Percentiles rank a stretch among this genome's conserved stretches.
Evolutionary conservation across 2,888 invertebrate species (phyloP).

Genomic region (Ecliptopera silaceata): DNA sequence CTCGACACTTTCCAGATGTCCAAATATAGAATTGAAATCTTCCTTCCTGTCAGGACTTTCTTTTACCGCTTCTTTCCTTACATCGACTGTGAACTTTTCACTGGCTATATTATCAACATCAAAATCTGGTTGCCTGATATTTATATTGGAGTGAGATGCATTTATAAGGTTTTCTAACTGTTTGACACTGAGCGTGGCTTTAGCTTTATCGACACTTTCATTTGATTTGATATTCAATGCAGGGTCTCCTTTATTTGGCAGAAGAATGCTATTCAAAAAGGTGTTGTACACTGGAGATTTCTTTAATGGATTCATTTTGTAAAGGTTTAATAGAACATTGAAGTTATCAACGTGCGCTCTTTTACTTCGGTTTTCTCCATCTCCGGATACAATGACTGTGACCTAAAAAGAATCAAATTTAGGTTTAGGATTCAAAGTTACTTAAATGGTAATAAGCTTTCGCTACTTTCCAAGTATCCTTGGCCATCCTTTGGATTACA

Average conservation of each 20-base stretch:
- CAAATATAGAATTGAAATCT: slow-evolving; percentile 30
- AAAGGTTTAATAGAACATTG: slow-evolving; percentile 57
- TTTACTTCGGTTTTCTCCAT: slow-evolving; percentile 15
- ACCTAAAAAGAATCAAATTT: slow-evolving; percentile 10
- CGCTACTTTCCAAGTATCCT: slow-evolving; percentile 26
- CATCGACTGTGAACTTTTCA: slow-evolving; percentile 43
- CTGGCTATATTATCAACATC: slow-evolving; percentile 36
- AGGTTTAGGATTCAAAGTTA: neutral
- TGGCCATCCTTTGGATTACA: slow-evolving; percentile 29
- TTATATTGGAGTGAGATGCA: slow-evolving; percentile 20
- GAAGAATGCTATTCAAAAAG: slow-evolving; percentile 55
- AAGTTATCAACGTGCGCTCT: slow-evolving; percentile 50
- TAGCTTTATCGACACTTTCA: slow-evolving; percentile 47
- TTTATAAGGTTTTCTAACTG: slow-evolving; percentile 51
- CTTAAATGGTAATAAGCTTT: slow-evolving; percentile 25
- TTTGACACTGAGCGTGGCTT: slow-evolving; percentile 37
- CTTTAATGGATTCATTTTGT: slow-evolving; percentile 65
- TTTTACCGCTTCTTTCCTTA: slow-evolving; percentile 21
- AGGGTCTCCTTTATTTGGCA: slow-evolving; percentile 41
- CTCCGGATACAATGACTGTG: neutral
- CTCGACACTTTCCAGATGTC: slow-evolving; percentile 39
- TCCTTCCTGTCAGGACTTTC: slow-evolving; percentile 15
- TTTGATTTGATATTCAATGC: slow-evolving; percentile 54
- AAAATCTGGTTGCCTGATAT: slow-evolving; percentile 33
- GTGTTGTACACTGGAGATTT: slow-evolving; percentile 57